Evolutionary conservation across 2,888 invertebrate genomes (phyloP), one percentile per base, ranked within the genome.

Genomic region (Drosophila ustulata): DNA sequence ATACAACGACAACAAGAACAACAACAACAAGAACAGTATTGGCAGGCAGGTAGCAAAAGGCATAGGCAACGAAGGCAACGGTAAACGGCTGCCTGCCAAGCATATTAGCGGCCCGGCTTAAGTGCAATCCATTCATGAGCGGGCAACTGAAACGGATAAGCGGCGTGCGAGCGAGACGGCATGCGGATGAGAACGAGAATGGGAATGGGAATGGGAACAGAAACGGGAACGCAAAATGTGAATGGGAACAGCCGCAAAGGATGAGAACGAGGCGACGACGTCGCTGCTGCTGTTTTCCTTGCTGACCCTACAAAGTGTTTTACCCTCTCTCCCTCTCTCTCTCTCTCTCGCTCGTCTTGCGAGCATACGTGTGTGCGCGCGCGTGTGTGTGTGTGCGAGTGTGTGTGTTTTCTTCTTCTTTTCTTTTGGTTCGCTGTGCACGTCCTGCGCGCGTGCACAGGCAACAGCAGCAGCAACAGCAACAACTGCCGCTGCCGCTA

Each of bases 381-480:
- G 26, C 51, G 32, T 41, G 25, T 43, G 51, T 57, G 43, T 63
- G 59, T 34, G 50, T 25, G 34, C 2, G 34, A 8, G 39, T 41
- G 39, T 6, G 13, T 18, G 39, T 39, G 26, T 52, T 39, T 50
- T 52, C 50, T 50, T 23, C 50, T 39, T 52, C 41, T 30, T 30
- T 30, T 32, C n/a, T 46, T 13, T 46, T 25, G 45, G 23, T 46
- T 37, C 37, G 26, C 8, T 64, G 82, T 82, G 69, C 85, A 82
- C 80, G 85, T 82, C 85, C 80, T 85, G 80, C 37, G 66, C 82
- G 85, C 82, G 82, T 82, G 82, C 82, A 82, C 79, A 76, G 66
- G 62, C 70, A 41, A 39, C 5, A 39, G 7, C 39, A 39, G 13
- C 39, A 63, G 76, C 74, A 79, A 68, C 75, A 80, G 70, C 74